Base-by-base conservation (phyloP, 2,888 invertebrate genomes). In the Bombylius major region DNA sequence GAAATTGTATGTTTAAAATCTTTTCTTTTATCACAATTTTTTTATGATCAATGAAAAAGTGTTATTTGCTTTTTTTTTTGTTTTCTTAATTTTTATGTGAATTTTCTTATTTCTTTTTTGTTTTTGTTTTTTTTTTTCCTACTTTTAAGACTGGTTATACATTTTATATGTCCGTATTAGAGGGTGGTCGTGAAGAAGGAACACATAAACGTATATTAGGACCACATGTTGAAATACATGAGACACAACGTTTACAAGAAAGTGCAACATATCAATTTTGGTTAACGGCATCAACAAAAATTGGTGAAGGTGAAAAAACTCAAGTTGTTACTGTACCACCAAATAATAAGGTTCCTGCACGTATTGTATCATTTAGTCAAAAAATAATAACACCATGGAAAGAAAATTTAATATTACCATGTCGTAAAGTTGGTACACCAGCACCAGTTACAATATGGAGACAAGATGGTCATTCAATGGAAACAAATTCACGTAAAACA, bases 311-410 rank as follows among this genome's bases (percentile, higher is more conserved):
- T 9, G 85, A 87, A 64, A 81, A 86, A 59, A 89, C 89, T 0
- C 78, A 84, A 56, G 86, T 87, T 11, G 84, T 87, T 47, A 86
- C 86, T 4, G 84, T 89, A 44, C 78, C 84, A 31, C 87, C 89
- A 0, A 82, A 84, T 48, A 84, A 84, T 66, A 84, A 82, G 74
- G 92, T 92, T 57, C 88, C 92, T 49, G 93, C 93, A 45, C 80
- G 84, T 70, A 92, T 95, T 69, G 88, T 91, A 5, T 92, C 92
- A 51, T 94, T 94, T 73, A 89, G 89, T 63, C 79, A 83, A 60
- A 81, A 82, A 63, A 82, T 87, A 61, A 79, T 86, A 36, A 86
- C 84, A 6, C 89, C 91, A 3, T 94, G 93, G 91, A 91, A 92
- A 66, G 87, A 88, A 69, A 86, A 89, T 65, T 82, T 93, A 45